Conservation (phyloP, 2,113 vertebrate species). For the Aspidoscelis tigris region DNA sequence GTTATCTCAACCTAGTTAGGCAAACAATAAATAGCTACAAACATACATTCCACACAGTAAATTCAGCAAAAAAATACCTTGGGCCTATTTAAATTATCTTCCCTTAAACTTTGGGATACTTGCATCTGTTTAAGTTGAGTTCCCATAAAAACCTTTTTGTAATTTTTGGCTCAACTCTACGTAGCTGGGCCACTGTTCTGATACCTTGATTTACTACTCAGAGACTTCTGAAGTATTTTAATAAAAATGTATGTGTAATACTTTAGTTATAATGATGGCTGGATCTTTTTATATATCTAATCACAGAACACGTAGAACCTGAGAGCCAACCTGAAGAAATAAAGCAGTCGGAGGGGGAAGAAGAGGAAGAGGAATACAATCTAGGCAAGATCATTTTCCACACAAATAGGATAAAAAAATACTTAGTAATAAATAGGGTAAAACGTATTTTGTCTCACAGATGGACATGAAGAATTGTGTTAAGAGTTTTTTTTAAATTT, state of each 20-base stretch:
- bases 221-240: background rate
- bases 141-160: too few relatives aligned
- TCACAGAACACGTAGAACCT: background rate
- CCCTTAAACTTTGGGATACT: too few relatives aligned
- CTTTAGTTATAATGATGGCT: background rate
- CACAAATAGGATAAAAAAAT: background rate
- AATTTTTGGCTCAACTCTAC: too few relatives aligned
- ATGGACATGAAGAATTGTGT: background rate
- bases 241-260: background rate
- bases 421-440: background rate
- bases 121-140: too few relatives aligned
- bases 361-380: conserved; percentile 34
- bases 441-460: background rate
- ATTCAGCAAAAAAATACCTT: too few relatives aligned
- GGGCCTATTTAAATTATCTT: too few relatives aligned
- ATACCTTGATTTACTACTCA: background rate
- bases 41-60: too few relatives aligned
- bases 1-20: too few relatives aligned
- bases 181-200: background rate
- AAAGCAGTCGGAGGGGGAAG: background rate
- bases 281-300: conserved; percentile 7
- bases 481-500: background rate
- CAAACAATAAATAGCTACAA: too few relatives aligned
- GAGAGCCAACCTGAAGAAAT: conserved; percentile 14
- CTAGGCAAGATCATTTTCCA: conserved; percentile 32